phyloP scores from a whole-genome alignment of 1,140 invertebrate genomes.

The Calosoma granatense region DNA sequence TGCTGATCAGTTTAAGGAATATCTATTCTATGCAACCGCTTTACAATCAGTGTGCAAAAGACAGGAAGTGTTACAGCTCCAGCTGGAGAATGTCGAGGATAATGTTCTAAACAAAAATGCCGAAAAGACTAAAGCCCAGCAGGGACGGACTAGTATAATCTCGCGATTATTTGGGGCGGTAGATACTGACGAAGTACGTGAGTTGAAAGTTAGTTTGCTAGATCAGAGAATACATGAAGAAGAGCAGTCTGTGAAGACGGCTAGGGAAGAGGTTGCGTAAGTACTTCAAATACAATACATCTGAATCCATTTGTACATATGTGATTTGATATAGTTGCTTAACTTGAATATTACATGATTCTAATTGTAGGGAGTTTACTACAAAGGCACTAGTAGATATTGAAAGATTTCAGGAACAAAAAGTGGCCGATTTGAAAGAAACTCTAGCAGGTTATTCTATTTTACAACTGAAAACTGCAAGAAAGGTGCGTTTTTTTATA shows the following conservation, averaged over 20 bases:
- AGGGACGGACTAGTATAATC: conserved; percentile 61
- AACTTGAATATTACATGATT: too few species aligned
- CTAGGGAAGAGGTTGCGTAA: conserved; percentile 53
- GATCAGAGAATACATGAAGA: conserved; percentile 62
- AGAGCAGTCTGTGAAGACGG: conserved; percentile 45
- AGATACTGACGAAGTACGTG: conserved; percentile 68
- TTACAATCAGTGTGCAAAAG: conserved; percentile 64
- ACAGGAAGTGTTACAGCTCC: conserved; percentile 61
- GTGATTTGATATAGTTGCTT: not conserved
- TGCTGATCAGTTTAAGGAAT: conserved; percentile 77
- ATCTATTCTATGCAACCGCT: conserved; percentile 64
- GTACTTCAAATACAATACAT: too few species aligned
- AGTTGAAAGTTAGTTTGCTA: conserved; percentile 57
- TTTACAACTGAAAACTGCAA: conserved; percentile 68
- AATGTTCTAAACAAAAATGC: conserved; percentile 41
- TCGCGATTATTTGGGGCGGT: conserved; percentile 65
- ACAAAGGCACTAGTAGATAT: conserved; percentile 61
- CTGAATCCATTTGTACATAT: too few species aligned
- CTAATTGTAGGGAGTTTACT: conserved; percentile 54
- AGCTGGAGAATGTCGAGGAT: conserved; percentile 60
- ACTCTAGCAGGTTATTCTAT: conserved; percentile 64
- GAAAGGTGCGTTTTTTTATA: conserved; percentile 49
- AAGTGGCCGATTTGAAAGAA: conserved; percentile 65
- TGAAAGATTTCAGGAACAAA: conserved; percentile 68
- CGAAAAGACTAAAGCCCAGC: conserved; percentile 40